Evolutionary conservation across 1,140 invertebrate species (phyloP), one percentile per base, ranked within the genome.

Genomic region (Papilio machaon): DNA sequence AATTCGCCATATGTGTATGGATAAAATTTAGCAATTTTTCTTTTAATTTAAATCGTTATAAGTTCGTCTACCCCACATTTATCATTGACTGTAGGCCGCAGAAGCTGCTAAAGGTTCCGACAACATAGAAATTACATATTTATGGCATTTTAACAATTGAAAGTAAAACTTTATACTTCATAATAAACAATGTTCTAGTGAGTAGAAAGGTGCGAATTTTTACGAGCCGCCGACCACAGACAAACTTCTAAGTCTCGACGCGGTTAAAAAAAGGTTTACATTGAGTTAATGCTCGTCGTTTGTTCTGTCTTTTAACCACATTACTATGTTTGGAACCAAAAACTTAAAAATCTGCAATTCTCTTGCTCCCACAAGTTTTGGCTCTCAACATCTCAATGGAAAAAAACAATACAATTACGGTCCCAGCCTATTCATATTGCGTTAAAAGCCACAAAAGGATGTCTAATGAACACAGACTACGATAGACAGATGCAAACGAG

Each of bases 191-290:
- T 86, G 84, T 86, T 87, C 80, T 75, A 87, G 82, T 83, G 76
- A 35, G 85, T 83, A 81, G 83, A 91, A 90, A 91, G 89, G 88
- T 92, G 90, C 84, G 85, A 78, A 78, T 82, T 78, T 90, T 91
- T 90, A 90, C 80, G 87, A 87, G 84, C 75, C 54, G 8, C 13
- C 30, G 64, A 88, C 89, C 88, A 82, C 90, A 91, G 78, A 13
- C 73, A 81, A 82, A 80, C 83, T 80, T 83, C 84, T 85, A 87
- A 87, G 84, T 89, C 86, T 88, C 84, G 88, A 84, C 85, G 88
- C 79, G 84, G 84, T 88, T 82, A 84, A 82, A 82, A 83, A 84
- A 88, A 81, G 79, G 79, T 76, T 58, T 70, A 76, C 58, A 75
- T 83, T 86, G 80, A 81, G 43, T 82, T 83, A 84, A 85, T 84